These are phyloP conservation scores for Pitangus sulphuratus DNA, from an alignment of 2,797 vertebrate genomes.

Conservation along the genomic window DNA sequence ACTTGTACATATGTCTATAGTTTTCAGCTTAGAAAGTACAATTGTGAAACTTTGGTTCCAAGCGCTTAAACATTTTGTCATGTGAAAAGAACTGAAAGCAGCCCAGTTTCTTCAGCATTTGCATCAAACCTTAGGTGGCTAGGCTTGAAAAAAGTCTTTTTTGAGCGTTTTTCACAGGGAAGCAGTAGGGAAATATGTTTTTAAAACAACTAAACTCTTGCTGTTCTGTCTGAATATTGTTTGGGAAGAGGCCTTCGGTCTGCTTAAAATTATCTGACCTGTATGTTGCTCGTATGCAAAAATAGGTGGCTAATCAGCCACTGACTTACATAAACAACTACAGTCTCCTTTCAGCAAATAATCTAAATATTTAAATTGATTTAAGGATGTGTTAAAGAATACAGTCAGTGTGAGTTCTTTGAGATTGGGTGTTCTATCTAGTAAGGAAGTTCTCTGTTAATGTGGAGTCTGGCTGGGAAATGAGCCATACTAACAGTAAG, in stretches of 20 bases:
- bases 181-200: background rate
- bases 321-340: background rate
- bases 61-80: background rate
- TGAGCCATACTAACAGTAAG: background rate
- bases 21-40: conserved; percentile 4
- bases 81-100: background rate
- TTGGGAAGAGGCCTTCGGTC: background rate
- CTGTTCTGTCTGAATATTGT: background rate
- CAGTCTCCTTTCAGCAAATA: background rate
- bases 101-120: background rate
- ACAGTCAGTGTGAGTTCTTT: background rate
- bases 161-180: background rate
- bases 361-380: background rate
- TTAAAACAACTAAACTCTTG: background rate
- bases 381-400: background rate
- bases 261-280: background rate
- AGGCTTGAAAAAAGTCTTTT: background rate
- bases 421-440: background rate
- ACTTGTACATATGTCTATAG: background rate
- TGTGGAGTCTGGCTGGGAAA: background rate
- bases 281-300: background rate
- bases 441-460: background rate
- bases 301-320: background rate
- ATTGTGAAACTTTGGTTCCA: background rate
- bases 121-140: background rate